Base-by-base conservation (phyloP, 1,140 invertebrate species). In the Temnothorax nylanderi region DNA sequence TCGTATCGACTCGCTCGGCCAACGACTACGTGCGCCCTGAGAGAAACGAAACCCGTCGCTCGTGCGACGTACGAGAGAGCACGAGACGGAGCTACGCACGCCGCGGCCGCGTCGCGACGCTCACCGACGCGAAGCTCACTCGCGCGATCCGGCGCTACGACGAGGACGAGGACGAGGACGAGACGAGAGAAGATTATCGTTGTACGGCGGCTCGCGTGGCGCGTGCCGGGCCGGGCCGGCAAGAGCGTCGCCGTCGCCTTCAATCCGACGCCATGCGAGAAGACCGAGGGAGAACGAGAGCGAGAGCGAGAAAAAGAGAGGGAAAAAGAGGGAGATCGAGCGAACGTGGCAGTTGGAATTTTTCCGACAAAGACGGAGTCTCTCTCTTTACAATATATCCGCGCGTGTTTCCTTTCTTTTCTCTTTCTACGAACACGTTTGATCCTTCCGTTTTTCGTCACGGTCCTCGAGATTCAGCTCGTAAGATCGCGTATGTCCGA, bases 241-340 rank as follows among this genome's bases (percentile, higher is more conserved):
- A 47, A 74, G 4, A 84, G 64, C 82, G 71, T 87, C 86, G 77
- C 47, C 69, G 71, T 86, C 78, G 76, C 58, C 49, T 65, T 56
- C 32, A 49, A 82, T 51, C 21, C 65, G 60, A 81, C 76, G 74
- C 74, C 82, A 77, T 85, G 44, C 82, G 72, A 65, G 18, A 51
- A 47, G n/a, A 21, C 7, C 47, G 44, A 37, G 32, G 2, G 37
- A 21, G 6, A 32, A 10, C 75, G 32, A 8, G 3, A 67, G 32
- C 16, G 4, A 54, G 6, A 62, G 11, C 72, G 32, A 47, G 16
- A 65, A 26, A 75, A 26, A 26, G 0, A 26, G 34, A 64, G 41
- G 0, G 18, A 1, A 34, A 16, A 58, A 44, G 6, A 44, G 58
- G 58, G 32, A 58, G 65, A 64, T 21, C 54, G 11, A 47, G 64